Conservation (phyloP, 2,113 vertebrate species). For the Vimba vimba region DNA sequence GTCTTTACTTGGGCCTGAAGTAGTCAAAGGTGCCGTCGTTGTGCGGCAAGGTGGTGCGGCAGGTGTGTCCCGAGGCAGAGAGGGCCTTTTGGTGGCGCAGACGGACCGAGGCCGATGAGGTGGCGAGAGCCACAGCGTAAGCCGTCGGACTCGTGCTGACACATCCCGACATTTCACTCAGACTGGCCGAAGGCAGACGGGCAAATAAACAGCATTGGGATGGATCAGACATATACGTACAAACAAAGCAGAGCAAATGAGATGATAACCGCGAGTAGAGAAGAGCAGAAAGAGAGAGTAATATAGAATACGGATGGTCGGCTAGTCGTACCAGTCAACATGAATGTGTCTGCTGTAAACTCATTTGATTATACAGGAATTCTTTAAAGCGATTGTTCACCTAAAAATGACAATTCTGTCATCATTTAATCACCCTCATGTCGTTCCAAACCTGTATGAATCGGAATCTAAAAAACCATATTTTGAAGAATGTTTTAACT, state of each 20-base stretch:
- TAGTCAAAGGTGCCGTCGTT: constrained; percentile 78
- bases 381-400: not conserved
- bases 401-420: not conserved
- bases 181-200: constrained; percentile 72
- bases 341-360: not conserved
- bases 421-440: not conserved
- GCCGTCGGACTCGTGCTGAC: constrained; percentile 79
- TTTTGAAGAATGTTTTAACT: too few species aligned
- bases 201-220: constrained; percentile 19
- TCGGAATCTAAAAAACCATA: not conserved
- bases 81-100: constrained; percentile 84
- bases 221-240: not conserved
- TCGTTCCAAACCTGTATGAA: not conserved
- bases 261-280: not conserved
- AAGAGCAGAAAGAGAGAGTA: constrained; percentile 1
- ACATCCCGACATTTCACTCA: constrained; percentile 81
- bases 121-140: constrained; percentile 64
- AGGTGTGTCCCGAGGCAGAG: constrained; percentile 83
- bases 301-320: not conserved
- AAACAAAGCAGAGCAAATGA: constrained; percentile 25
- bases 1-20: constrained; percentile 82
- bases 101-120: constrained; percentile 79
- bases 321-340: not conserved
- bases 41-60: constrained; percentile 77
- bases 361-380: too few species aligned